phyloP scores from a whole-genome alignment of 2,888 invertebrate genomes.

The Polia nebulosa region DNA sequence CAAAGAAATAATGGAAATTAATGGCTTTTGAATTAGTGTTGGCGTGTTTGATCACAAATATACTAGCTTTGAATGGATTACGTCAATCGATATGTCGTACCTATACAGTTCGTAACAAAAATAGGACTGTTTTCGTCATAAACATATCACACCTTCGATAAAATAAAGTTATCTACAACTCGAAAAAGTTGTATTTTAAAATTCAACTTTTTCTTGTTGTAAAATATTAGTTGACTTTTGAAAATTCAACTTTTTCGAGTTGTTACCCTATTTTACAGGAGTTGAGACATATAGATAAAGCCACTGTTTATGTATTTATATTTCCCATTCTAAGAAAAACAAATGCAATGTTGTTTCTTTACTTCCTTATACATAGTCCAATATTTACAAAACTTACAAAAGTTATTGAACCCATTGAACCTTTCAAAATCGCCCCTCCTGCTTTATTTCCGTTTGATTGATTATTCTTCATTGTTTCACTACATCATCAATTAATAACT shows the following conservation, averaged over 20 bases:
- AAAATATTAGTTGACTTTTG: too few species aligned
- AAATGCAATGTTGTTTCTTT: conserved; percentile 1
- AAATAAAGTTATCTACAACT: too few species aligned
- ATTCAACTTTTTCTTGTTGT: too few species aligned
- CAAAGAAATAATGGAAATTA: not conserved
- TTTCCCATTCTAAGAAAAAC: not conserved
- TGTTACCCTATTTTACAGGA: too few species aligned
- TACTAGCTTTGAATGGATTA: not conserved
- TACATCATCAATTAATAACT: conserved; percentile 53
- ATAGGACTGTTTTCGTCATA: too few species aligned
- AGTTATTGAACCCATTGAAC: conserved; percentile 51
- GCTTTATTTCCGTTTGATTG: conserved; percentile 50
- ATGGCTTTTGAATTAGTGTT: not conserved
- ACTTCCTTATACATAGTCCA: not conserved
- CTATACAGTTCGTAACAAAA: not conserved
- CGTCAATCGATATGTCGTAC: not conserved
- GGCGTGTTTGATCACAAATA: not conserved
- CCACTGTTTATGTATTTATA: too few species aligned
- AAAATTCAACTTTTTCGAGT: too few species aligned
- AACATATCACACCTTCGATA: too few species aligned
- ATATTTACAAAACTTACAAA: conserved; percentile 20
- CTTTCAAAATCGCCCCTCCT: not conserved
- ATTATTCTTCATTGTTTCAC: conserved; percentile 56
- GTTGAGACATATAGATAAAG: too few species aligned
- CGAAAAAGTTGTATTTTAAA: too few species aligned